A percentile compares a stretch with the other conserved stretches of the same genome.
Evolutionary conservation across 2,113 vertebrate genomes (phyloP).

Genomic region (Narcine bancroftii): DNA sequence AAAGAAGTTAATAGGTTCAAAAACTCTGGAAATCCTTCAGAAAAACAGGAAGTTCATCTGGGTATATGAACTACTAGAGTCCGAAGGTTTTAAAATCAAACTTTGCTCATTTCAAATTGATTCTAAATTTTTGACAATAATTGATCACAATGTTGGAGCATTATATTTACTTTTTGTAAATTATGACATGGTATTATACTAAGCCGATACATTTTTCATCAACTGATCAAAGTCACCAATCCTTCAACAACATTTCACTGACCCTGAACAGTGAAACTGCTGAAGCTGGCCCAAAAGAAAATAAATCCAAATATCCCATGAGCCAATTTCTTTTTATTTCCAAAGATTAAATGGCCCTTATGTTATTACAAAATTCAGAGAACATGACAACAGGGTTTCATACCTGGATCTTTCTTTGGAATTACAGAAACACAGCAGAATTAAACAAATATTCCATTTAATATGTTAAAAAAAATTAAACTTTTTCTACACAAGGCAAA

Average conservation of each 20-base stretch:
- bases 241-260: not conserved
- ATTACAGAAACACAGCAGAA: not conserved
- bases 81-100: not conserved
- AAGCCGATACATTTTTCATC: not conserved
- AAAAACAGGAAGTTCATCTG: not conserved
- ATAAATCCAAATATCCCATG: not conserved
- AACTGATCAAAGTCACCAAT: not conserved
- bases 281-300: not conserved
- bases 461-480: not conserved
- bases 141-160: not conserved
- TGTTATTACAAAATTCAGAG: not conserved
- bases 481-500: not conserved
- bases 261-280: not conserved
- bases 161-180: not conserved
- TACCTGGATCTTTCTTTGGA: not conserved
- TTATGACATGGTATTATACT: not conserved
- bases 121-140: not conserved
- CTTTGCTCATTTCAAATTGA: not conserved
- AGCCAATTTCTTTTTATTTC: not conserved
- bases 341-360: not conserved
- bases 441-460: not conserved
- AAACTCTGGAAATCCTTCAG: not conserved
- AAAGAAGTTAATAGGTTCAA: not conserved
- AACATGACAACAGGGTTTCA: not conserved
- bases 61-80: too few relatives aligned